These are phyloP conservation scores for Forbesichthys agassizii DNA, from an alignment of 2,113 vertebrate genomes.

Conservation along the genomic window DNA sequence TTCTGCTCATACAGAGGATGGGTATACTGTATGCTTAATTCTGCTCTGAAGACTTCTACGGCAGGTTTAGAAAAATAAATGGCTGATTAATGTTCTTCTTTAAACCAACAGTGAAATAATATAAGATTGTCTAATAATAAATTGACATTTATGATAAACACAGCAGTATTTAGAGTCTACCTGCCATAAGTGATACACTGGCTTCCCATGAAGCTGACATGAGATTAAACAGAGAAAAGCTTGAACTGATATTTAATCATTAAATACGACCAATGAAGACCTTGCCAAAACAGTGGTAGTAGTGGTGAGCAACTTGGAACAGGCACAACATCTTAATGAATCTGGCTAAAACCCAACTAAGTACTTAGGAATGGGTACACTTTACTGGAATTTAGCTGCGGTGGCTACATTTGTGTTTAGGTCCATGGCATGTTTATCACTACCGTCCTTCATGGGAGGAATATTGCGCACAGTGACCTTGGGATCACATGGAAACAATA, in stretches of 20 bases:
- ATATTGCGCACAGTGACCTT: background rate
- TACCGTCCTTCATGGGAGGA: background rate
- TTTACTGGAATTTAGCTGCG: background rate
- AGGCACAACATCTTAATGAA: background rate
- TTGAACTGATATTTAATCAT: too few species aligned
- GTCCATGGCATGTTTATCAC: background rate
- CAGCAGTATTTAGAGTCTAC: background rate
- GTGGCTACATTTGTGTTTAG: background rate
- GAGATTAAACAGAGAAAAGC: background rate
- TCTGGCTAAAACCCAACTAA: conserved; percentile 1
- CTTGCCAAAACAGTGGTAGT: background rate
- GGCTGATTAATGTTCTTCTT: background rate
- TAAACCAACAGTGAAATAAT: background rate
- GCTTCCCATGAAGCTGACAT: background rate
- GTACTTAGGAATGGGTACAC: background rate
- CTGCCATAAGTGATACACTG: background rate
- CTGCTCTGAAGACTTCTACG: background rate
- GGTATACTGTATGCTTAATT: background rate
- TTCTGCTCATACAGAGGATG: background rate
- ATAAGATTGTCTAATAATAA: background rate
- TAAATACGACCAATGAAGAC: background rate
- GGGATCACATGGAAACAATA: background rate
- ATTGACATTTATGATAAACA: background rate
- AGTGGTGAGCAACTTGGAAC: background rate
- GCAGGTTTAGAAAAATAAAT: background rate